These are phyloP conservation scores for Palythoa grandis DNA, from an alignment of 92 coral and sea anemone genomes.

Conservation along the genomic window DNA sequence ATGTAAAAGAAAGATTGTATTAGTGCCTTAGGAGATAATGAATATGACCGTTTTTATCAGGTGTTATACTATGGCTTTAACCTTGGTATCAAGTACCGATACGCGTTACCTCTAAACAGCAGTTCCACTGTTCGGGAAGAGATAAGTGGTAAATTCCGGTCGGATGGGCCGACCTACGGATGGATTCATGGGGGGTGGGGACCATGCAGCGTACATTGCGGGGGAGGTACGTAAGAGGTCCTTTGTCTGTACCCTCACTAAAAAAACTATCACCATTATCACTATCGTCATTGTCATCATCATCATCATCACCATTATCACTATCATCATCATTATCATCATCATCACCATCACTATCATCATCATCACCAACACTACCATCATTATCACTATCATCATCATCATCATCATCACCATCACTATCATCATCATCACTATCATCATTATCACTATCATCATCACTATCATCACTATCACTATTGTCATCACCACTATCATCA, in stretches of 20 bases:
- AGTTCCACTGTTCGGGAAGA: slow-evolving; percentile 38
- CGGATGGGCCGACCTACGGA: slow-evolving; percentile 70
- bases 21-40: neutral
- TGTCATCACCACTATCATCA: neutral
- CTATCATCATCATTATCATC: no score
- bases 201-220: slow-evolving; percentile 43
- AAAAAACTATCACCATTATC: neutral
- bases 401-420: no score
- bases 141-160: slow-evolving; percentile 38
- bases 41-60: slow-evolving; percentile 32
- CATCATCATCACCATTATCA: neutral
- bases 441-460: no score
- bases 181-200: slow-evolving; percentile 91
- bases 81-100: slow-evolving; percentile 90
- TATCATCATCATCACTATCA: no score
- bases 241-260: neutral
- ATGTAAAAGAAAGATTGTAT: no score
- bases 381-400: neutral
- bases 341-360: neutral
- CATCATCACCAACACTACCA: neutral
- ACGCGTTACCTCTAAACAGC: slow-evolving; percentile 82
- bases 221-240: slow-evolving; percentile 36
- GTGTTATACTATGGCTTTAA: slow-evolving; percentile 91
- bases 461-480: neutral
- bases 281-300: neutral